Base-by-base conservation (phyloP, 2,888 invertebrate species). In the Helicoverpa assulta region DNA sequence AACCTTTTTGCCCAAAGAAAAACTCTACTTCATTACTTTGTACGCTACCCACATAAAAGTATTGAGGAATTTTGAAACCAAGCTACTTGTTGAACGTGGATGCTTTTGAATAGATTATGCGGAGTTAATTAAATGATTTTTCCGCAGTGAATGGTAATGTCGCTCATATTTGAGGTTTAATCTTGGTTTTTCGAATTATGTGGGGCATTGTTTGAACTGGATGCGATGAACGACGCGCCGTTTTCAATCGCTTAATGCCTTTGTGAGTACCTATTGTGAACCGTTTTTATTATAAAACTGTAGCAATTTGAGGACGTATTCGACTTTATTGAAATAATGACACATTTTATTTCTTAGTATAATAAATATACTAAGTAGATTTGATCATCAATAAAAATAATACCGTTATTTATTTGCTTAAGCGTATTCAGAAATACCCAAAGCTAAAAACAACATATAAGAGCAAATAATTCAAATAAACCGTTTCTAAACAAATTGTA, bases 21-120 rank as follows among this genome's bases (percentile, higher is more conserved):
- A 91, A 89, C 88, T 88, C 90, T 84, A 90, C 91, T 93, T 92
- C 92, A 93, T 93, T 93, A 94, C 92, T 92, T 90, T 90, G 88
- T 89, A 89, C 83, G 88, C 83, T 82, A 78, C 78, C 85, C 88
- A 87, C 87, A 89, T 89, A 86, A 88, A 91, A 88, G 89, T 91
- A 91, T 91, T 89, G 90, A 89, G 87, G 88, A 86, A 89, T 91
- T 82, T 88, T 82, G 82, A 88, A 90, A 88, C 88, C 82, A 85
- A 86, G 85, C 90, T 85, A 94, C 94, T 94, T 93, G 93, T 94
- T 94, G 94, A 93, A 90, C 88, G 91, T 88, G 84, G 78, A 80
- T 86, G 88, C 89, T 89, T 89, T 87, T 92, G 90, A 92, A 90
- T 92, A 89, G 90, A 91, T 91, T 89, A 91, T 88, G 88, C 82